These are phyloP conservation scores for Amphimallon solstitiale DNA, from an alignment of 2,888 invertebrate genomes.

Conservation along the genomic window DNA sequence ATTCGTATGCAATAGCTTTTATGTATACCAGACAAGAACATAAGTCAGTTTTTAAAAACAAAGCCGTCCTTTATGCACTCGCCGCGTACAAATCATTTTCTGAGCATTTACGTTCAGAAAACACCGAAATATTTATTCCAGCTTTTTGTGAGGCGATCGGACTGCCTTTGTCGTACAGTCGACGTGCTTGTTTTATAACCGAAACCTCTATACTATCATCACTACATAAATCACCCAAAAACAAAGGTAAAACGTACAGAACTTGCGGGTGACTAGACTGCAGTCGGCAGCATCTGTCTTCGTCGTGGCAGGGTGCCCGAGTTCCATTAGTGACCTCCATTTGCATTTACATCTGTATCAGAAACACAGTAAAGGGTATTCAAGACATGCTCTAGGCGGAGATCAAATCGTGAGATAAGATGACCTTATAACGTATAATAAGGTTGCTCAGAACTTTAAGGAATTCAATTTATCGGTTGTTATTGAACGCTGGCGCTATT, in stretches of 20 bases:
- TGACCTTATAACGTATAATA: conserved; percentile 42
- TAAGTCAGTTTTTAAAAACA: no score
- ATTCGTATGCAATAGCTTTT: no score
- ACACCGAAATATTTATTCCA: no score
- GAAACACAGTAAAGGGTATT: conserved; percentile 53
- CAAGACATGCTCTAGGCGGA: conserved; percentile 59
- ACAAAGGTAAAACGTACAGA: conserved; percentile 25
- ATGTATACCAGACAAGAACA: no score
- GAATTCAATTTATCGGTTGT: conserved; percentile 20
- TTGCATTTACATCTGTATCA: conserved; percentile 60
- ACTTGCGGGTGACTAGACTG: not conserved
- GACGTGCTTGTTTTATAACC: no score
- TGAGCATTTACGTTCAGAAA: no score
- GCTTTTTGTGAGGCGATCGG: no score
- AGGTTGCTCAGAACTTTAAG: not conserved
- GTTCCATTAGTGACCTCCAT: conserved; percentile 56
- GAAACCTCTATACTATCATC: conserved; percentile 1
- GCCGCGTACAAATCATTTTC: no score
- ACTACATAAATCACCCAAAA: conserved; percentile 31
- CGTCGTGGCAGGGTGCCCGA: conserved; percentile 38
- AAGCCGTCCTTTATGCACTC: no score
- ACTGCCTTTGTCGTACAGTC: no score
- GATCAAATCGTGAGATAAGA: conserved; percentile 56
- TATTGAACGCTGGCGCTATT: conserved; percentile 15
- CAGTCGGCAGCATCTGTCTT: conserved; percentile 6